Conservation (phyloP, 2,113 vertebrate genomes). For the Smithornis capensis region DNA sequence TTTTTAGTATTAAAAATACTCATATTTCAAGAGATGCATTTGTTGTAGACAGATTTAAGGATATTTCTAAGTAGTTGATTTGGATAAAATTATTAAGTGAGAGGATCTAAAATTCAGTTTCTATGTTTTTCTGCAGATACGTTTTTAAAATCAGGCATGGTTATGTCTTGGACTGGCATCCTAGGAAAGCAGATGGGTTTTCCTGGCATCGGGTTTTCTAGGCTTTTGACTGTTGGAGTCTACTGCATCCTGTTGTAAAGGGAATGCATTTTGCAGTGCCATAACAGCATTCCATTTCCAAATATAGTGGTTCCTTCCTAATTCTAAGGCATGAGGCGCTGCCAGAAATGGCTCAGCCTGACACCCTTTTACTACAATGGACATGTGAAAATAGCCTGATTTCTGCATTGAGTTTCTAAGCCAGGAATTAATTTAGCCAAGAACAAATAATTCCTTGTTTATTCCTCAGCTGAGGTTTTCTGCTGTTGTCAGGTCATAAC, state of each 20-base stretch:
- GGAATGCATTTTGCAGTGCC: not conserved
- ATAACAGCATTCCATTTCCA: conserved; percentile 12
- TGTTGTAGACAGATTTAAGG: not conserved
- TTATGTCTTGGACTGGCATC: not conserved
- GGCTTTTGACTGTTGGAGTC: conserved; percentile 33
- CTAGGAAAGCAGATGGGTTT: conserved; percentile 51
- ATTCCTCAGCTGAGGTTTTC: conserved; percentile 37
- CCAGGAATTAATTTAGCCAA: conserved; percentile 42
- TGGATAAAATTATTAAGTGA: not conserved
- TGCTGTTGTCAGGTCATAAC: conserved; percentile 19
- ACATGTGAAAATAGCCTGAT: conserved; percentile 2
- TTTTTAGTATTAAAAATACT: not conserved
- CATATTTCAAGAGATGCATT: not conserved
- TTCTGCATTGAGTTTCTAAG: not conserved
- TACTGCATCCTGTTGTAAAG: not conserved
- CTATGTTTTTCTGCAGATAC: conserved; percentile 8
- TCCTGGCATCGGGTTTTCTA: conserved; percentile 6
- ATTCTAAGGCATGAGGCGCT: not conserved
- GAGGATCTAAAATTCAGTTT: not conserved
- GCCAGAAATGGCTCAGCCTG: conserved; percentile 10
- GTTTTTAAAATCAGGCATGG: not conserved
- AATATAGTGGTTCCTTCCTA: conserved; percentile 1
- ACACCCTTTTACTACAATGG: not conserved
- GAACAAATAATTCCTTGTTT: conserved; percentile 54
- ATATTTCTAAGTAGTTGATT: not conserved